Evolutionary conservation across 2,113 vertebrate genomes (phyloP), one percentile per base, ranked within the genome.

Genomic region (Cheirogaleus medius): DNA sequence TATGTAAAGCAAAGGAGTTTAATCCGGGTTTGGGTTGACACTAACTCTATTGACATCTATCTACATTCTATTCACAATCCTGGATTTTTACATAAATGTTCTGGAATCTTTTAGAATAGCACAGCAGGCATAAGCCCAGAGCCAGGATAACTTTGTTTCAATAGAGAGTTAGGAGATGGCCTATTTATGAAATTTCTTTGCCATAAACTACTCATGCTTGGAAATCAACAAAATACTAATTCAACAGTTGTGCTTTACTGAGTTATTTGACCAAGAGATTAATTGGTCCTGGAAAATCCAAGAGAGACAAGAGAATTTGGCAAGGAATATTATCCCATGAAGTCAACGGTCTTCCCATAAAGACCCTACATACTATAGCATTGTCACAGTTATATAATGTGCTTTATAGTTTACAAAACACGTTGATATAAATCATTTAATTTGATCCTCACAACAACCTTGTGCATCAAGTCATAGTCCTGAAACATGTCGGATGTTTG

Each of bases 171-270:
- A 77, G 58, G 52, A 64, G 34, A 77, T 78, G 71, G 60, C 32
- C 15, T 49, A 27, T 80, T 93, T 29, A 80, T 91, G 63, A 91
- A 83, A 76, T 93, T 76, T 77, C 82, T 87, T 94, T 78, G 80
- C 60, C 15, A 87, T 87, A 52, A 93, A 95, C 71, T 93, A 84
- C 84, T 97, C 44, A 83, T 95, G 37, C 14, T 87, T 77, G 32
- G 44, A 91, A 94, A 64, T 63, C 76, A 94, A 63, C 52, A 95
- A 93, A 91, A 91, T 91, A 81, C 54, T 82, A 63, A 95, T 87
- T 95, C 69, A 64, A 37, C 63, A 88, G 34, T 83, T 73, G 56
- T 73, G 32, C 18, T 76, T 88, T 71, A 47, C 52, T 80, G 2
- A 69, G 27, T 49, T 83, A 73, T 87, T 95, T 94, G 69, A 84